phyloP scores from a whole-genome alignment of 2,113 vertebrate genomes.

The rabbit (Oryctolagus cuniculus) region mOryCun1.1 NC_091447.1:36975501-36976000 shows the following conservation, averaged over 20 bases:
- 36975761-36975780: constrained; percentile 47
- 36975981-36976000: constrained; percentile 64
- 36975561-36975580: not conserved
- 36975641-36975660: not conserved
- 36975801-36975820: constrained; percentile 73
- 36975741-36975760: constrained; percentile 51
- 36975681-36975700: not conserved
- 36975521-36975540: not conserved
- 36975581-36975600: not conserved
- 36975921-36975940: constrained; percentile 63
- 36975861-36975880: constrained; percentile 55
- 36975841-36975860: constrained; percentile 76
- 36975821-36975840: constrained; percentile 69
- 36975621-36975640: not conserved
- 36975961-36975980: constrained; percentile 49
- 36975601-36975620: not conserved
- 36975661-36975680: not conserved
- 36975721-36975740: not conserved
- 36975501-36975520: not conserved
- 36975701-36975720: constrained; percentile 31
- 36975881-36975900: constrained; percentile 61
- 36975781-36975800: constrained; percentile 69
- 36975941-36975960: constrained; percentile 57
- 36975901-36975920: constrained; percentile 63
- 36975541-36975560: not conserved